These are phyloP conservation scores for Gymnocephalus cernua DNA, from an alignment of 2,113 vertebrate species.

Conservation along the genomic window DNA sequence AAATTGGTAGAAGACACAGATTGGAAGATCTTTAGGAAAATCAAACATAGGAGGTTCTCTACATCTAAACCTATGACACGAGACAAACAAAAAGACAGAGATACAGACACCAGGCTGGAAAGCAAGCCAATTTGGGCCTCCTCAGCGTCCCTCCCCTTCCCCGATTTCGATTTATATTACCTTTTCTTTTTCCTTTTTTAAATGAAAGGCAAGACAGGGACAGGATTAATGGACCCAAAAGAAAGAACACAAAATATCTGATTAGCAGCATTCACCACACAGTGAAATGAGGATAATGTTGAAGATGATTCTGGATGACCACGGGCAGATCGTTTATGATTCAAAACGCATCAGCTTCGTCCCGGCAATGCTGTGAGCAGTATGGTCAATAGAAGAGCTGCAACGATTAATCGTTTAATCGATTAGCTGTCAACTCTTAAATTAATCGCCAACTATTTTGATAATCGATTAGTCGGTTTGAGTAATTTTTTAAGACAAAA, in stretches of 20 bases:
- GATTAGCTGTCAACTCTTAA: no score
- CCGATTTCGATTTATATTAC: constrained; percentile 73
- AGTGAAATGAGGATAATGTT: constrained; percentile 61
- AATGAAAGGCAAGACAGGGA: constrained; percentile 81
- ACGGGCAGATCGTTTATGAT: constrained; percentile 6
- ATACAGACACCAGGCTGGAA: constrained; percentile 66
- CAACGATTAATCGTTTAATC: no score
- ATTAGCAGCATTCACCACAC: constrained; percentile 75
- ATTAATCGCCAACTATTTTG: no score
- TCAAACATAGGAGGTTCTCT: constrained; percentile 50
- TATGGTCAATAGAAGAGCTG: no score
- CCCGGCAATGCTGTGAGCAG: background rate
- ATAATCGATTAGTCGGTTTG: no score
- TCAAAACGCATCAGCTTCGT: constrained; percentile 26
- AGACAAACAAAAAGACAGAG: constrained; percentile 60
- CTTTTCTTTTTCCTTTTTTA: constrained; percentile 83
- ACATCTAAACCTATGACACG: constrained; percentile 60
- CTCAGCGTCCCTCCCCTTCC: constrained; percentile 68
- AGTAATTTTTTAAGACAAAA: no score
- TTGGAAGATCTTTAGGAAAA: constrained; percentile 34
- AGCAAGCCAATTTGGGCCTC: constrained; percentile 71
- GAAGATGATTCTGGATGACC: constrained; percentile 38
- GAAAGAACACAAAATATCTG: constrained; percentile 78
- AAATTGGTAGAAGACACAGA: constrained; percentile 55
- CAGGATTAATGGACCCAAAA: constrained; percentile 82